phyloP scores from a whole-genome alignment of 23 tunicate genomes.

The Halocynthia roretzi region DNA sequence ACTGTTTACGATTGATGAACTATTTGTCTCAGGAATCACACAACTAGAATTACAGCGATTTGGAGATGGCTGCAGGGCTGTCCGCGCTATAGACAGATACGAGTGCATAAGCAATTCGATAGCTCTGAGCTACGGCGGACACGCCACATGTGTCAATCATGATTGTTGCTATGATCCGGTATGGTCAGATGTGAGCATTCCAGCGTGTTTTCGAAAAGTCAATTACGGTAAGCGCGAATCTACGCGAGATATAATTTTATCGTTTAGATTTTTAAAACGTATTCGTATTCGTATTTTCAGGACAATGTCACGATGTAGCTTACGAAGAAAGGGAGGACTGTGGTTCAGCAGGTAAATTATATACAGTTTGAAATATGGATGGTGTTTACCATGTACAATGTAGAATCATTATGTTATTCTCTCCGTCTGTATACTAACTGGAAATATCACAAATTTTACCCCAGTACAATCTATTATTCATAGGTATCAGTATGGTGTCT shows the following conservation, averaged over 20 bases:
- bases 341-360: slow-evolving; percentile 54
- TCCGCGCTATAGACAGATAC: slow-evolving; percentile 8
- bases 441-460: neutral
- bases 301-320: slow-evolving; percentile 73
- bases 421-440: neutral
- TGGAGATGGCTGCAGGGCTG: too few species aligned
- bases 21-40: too few species aligned
- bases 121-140: slow-evolving; percentile 41
- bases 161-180: slow-evolving; percentile 74
- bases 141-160: slow-evolving; percentile 22
- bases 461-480: neutral
- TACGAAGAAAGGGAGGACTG: slow-evolving; percentile 54
- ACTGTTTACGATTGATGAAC: too few species aligned
- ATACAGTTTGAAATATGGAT: too few species aligned
- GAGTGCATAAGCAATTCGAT: slow-evolving; percentile 52
- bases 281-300: slow-evolving; percentile 11
- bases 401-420: neutral
- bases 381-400: too few species aligned
- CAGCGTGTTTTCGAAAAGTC: slow-evolving; percentile 62
- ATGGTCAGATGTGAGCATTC: slow-evolving; percentile 35
- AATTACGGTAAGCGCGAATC: slow-evolving; percentile 38
- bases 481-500: slow-evolving; percentile 56
- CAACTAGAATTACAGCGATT: too few species aligned
- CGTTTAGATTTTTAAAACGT: neutral
- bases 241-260: neutral